Evolutionary conservation across 2,888 invertebrate species (phyloP), one percentile per base, ranked within the genome.

Genomic region (Tolmerus cingulatus): DNA sequence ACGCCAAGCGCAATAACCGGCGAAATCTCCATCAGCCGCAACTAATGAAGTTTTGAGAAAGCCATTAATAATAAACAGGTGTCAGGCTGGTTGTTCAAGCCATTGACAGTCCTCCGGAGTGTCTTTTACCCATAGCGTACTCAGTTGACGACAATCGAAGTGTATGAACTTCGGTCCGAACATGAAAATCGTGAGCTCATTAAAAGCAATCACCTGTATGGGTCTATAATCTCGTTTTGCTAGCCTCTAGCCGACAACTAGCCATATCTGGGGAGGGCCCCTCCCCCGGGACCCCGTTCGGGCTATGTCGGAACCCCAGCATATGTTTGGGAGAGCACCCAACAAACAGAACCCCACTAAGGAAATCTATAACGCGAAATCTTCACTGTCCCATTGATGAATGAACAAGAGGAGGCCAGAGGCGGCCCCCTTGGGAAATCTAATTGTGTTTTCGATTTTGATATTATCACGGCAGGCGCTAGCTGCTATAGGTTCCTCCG

Each of bases 101-200:
- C 46, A 85, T 85, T 85, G 85, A 85, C 85, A 74, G 46, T 85
- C 43, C 74, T 74, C 85, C 74, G 7, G 82, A 51, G 66, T 66
- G 66, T 66, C 66, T 66, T 46, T 19, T 85, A 85, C 74, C 85
- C 85, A 85, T 85, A 85, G 74, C 51, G 85, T 85, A 85, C 85
- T 74, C 46, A 74, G 74, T 85, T 85, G 74, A 85, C 85, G 85
- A 85, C 85, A 85, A 85, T 85, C 85, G 78, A 86, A 78, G 78
- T 86, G 86, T 78, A 86, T 66, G 86, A 86, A 86, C 77, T 86
- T 78, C 78, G 86, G 57, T 86, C 78, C 57, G 79, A 78, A 86
- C 86, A 86, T 86, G 86, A 79, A 86, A 86, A 78, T 79, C 86
- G 86, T 86, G 86, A 86, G 78, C 86, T 86, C 78, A 66, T 86